These are phyloP conservation scores for Eubasilissa splendida DNA, from an alignment of 2,888 invertebrate genomes.

Conservation along the genomic window DNA sequence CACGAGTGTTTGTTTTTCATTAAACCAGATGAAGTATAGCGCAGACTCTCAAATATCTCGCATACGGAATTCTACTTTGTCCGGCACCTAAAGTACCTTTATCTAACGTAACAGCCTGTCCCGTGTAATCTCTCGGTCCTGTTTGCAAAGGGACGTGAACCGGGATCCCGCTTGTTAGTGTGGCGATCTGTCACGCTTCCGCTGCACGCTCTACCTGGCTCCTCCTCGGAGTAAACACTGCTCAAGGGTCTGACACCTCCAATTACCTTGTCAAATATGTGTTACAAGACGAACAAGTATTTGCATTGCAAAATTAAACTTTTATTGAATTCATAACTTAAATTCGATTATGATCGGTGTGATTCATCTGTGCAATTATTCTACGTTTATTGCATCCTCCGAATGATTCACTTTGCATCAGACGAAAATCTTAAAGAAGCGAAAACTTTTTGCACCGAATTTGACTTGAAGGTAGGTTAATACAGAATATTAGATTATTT, in stretches of 20 bases:
- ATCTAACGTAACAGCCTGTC: constrained; percentile 34
- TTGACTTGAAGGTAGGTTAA: too few relatives aligned
- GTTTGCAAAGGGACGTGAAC: constrained; percentile 51
- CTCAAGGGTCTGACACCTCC: constrained; percentile 3
- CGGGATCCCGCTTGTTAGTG: constrained; percentile 48
- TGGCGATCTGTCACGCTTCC: constrained; percentile 47
- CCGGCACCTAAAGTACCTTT: constrained; percentile 28
- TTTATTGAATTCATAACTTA: too few relatives aligned
- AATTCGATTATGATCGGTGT: too few relatives aligned
- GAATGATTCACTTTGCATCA: too few relatives aligned
- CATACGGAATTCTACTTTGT: constrained; percentile 20
- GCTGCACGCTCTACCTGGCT: constrained; percentile 17
- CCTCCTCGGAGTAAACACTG: constrained; percentile 43
- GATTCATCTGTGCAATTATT: too few relatives aligned
- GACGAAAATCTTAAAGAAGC: too few relatives aligned
- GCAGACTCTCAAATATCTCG: constrained; percentile 31
- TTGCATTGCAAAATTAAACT: too few relatives aligned
- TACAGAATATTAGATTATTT: too few relatives aligned
- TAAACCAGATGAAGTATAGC: constrained; percentile 48
- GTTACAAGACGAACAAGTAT: too few relatives aligned
- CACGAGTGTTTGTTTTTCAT: constrained; percentile 52
- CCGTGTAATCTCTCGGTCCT: constrained; percentile 47
- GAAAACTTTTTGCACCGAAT: too few relatives aligned
- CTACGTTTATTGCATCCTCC: too few relatives aligned
- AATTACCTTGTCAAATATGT: too few relatives aligned